A percentile compares a stretch with the other conserved stretches of the same genome.
Conservation (phyloP, 2,113 vertebrate species). For the Echinops telfairi region DNA sequence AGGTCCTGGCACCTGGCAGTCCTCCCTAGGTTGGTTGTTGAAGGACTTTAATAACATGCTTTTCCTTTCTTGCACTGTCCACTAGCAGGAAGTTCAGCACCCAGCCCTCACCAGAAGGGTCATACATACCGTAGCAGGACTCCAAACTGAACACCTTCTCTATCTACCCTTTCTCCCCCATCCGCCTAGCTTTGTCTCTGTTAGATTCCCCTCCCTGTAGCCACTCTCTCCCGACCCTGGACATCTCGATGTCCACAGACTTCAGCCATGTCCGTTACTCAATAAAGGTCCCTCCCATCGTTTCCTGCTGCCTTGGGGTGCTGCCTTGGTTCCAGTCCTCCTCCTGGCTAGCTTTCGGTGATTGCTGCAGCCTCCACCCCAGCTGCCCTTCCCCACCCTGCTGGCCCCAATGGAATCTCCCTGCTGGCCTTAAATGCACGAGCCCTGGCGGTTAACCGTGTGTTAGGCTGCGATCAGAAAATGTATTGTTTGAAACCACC, state of each 20-base stretch:
- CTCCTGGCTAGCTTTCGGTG: neutral
- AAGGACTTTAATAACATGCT: conserved; percentile 22
- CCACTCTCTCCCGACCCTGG: neutral
- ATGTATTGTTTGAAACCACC: too few relatives aligned
- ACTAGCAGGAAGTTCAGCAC: neutral
- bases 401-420: neutral
- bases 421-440: neutral
- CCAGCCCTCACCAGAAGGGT: neutral
- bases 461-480: too few relatives aligned
- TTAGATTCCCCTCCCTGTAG: neutral
- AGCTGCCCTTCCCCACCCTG: too few relatives aligned
- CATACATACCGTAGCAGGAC: neutral
- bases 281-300: neutral
- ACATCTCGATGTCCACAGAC: neutral
- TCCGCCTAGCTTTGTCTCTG: neutral
- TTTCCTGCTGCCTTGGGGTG: neutral
- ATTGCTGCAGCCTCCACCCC: neutral
- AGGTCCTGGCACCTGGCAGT: neutral
- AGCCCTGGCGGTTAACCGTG: too few relatives aligned
- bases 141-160: neutral
- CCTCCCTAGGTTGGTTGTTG: neutral
- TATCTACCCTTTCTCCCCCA: neutral
- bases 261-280: neutral
- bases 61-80: neutral
- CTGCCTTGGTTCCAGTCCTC: neutral